These are phyloP conservation scores for honey bee (Apis mellifera) DNA, from an alignment of 1,140 invertebrate genomes.

Conservation along the genomic window DNA sequence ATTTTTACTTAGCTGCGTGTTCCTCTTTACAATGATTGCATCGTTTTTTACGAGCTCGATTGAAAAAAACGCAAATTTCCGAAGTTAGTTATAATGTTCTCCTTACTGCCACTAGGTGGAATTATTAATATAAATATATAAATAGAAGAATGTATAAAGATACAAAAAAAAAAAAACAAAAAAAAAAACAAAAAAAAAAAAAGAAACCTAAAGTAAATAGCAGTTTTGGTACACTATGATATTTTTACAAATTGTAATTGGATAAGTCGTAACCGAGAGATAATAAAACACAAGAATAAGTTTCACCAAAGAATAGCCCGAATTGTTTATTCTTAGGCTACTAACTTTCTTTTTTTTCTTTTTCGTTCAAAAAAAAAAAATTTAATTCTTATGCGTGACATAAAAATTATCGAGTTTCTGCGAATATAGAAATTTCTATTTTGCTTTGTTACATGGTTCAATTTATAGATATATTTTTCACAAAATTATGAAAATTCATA, in stretches of 20 bases:
- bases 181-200: constrained; percentile 29
- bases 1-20: constrained; percentile 50
- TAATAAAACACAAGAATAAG: constrained; percentile 70
- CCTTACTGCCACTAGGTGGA: constrained; percentile 71
- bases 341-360: constrained; percentile 10
- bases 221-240: constrained; percentile 78
- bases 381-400: not conserved
- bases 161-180: constrained; percentile 20
- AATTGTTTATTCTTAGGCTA: constrained; percentile 48
- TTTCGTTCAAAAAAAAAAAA: not conserved
- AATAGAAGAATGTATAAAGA: constrained; percentile 67
- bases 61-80: constrained; percentile 50
- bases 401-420: not conserved
- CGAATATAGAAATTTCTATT: not conserved
- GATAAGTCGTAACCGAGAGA: constrained; percentile 72
- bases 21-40: constrained; percentile 42
- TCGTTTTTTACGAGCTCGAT: constrained; percentile 57
- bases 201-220: constrained; percentile 65
- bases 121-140: constrained; percentile 72
- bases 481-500: not conserved
- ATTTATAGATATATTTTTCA: not conserved
- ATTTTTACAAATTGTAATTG: constrained; percentile 79
- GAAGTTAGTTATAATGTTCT: constrained; percentile 63
- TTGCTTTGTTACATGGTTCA: not conserved
- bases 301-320: constrained; percentile 56